phyloP scores from a whole-genome alignment of 2,888 invertebrate genomes.

The Noctua janthina region DNA sequence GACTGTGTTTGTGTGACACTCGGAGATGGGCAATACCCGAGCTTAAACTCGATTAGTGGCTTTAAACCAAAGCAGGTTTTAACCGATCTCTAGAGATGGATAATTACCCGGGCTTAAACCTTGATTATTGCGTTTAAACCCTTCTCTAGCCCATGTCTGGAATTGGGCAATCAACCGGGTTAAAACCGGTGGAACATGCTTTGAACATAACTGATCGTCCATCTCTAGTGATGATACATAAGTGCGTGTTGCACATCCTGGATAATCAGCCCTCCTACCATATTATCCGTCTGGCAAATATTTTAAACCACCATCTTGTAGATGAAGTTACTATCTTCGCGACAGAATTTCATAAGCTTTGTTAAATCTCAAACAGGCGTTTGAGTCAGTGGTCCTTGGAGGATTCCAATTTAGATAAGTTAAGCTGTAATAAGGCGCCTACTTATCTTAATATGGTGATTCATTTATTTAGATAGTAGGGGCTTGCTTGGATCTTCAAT shows the following conservation, averaged over 20 bases:
- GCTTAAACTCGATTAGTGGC: neutral
- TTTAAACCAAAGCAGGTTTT: neutral
- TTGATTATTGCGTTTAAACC: neutral
- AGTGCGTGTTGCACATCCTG: neutral
- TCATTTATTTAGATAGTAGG: conserved; percentile 37
- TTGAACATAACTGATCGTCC: neutral
- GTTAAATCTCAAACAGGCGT: conserved; percentile 20
- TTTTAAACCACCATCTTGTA: neutral
- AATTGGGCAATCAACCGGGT: neutral
- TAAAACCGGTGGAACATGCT: neutral
- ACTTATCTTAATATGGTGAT: conserved; percentile 50
- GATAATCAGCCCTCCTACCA: no score
- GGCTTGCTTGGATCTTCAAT: neutral
- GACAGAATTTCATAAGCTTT: conserved; percentile 15
- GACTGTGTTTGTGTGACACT: neutral
- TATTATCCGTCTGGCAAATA: neutral
- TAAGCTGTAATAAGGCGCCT: conserved; percentile 37
- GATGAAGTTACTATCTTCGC: neutral
- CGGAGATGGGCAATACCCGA: neutral
- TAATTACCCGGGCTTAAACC: neutral
- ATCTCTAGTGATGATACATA: neutral
- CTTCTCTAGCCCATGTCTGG: neutral
- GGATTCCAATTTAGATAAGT: conserved; percentile 51
- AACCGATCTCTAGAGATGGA: neutral
- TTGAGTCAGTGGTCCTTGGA: conserved; percentile 16